These are phyloP conservation scores for Sander vitreus DNA, from an alignment of 2,113 vertebrate genomes.

Conservation along the genomic window DNA sequence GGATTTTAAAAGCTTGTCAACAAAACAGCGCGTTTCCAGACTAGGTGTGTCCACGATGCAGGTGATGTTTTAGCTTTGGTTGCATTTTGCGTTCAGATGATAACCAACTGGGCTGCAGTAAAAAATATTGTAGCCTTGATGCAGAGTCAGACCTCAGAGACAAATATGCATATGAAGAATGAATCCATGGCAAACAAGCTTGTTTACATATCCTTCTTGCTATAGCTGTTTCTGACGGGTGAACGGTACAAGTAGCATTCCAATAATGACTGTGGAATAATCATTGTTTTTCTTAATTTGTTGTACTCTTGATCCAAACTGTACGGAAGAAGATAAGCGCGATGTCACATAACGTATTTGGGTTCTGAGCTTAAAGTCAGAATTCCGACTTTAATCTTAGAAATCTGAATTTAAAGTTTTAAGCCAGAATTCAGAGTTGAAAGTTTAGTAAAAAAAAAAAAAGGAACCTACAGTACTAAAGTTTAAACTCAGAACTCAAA, in stretches of 20 bases:
- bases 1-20: background rate
- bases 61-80: slow-evolving; percentile 19
- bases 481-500: too few species aligned
- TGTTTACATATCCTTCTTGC: slow-evolving; percentile 46
- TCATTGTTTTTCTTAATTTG: slow-evolving; percentile 24
- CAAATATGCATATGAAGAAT: slow-evolving; percentile 67
- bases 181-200: slow-evolving; percentile 45
- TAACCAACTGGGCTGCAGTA: slow-evolving; percentile 30
- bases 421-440: too few species aligned
- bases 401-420: too few species aligned
- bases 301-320: background rate
- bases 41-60: slow-evolving; percentile 14
- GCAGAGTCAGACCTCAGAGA: slow-evolving; percentile 60
- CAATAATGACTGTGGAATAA: slow-evolving; percentile 26
- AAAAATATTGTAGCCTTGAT: slow-evolving; percentile 69
- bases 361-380: too few species aligned
- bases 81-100: slow-evolving; percentile 9
- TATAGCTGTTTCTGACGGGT: slow-evolving; percentile 43
- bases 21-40: slow-evolving; percentile 39
- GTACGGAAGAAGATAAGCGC: too few species aligned
- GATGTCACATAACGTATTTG: too few species aligned
- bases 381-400: too few species aligned
- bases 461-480: too few species aligned
- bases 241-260: slow-evolving; percentile 64
- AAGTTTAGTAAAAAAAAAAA: too few species aligned